Conservation (phyloP, 2,113 vertebrate genomes). For the Sus scrofa region T2T-Sscrofa CM000813.6:103510501-103511000, state of each 20-base stretch:
- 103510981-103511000: neutral
- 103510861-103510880: neutral
- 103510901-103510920: neutral
- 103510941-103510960: neutral
- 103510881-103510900: neutral
- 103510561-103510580: neutral
- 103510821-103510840: neutral
- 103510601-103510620: neutral
- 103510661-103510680: neutral
- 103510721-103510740: neutral
- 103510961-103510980: neutral
- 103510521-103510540: neutral
- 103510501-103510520: neutral
- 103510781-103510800: neutral
- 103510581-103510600: neutral
- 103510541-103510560: fast-evolving
- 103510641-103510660: neutral
- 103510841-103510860: neutral
- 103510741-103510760: neutral
- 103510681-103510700: neutral
- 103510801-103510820: neutral
- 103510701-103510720: neutral
- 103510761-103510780: neutral
- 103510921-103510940: neutral
- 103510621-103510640: neutral